Conservation (phyloP, 2,797 vertebrate genomes). For the Decapterus maruadsi region DNA sequence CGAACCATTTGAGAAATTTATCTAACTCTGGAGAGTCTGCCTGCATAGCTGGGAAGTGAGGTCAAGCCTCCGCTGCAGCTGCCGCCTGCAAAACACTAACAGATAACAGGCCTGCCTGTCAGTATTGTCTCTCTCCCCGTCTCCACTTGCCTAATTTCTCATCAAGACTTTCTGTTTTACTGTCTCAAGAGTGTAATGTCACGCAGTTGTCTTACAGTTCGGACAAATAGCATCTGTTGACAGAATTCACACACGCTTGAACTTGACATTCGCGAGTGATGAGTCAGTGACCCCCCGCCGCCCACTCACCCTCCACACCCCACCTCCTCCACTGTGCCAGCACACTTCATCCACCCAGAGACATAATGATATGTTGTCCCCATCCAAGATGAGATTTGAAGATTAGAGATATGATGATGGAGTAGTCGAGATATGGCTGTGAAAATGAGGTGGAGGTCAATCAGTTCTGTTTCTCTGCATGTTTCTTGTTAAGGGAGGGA, state of each 20-base stretch:
- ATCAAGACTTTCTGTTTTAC: conserved; percentile 31
- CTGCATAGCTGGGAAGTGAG: conserved; percentile 85
- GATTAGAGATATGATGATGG: conserved; percentile 33
- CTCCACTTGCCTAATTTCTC: conserved; percentile 40
- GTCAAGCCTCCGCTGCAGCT: conserved; percentile 82
- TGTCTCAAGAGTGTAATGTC: conserved; percentile 37
- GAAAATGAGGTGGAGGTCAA: conserved; percentile 12
- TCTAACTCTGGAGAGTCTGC: conserved; percentile 80
- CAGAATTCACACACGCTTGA: conserved; percentile 29
- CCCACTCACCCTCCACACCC: not conserved
- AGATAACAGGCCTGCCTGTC: conserved; percentile 77
- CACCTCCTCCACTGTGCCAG: not conserved
- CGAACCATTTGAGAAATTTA: conserved; percentile 69
- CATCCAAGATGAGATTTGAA: conserved; percentile 13
- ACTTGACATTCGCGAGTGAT: conserved; percentile 38
- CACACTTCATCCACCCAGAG: conserved; percentile 20
- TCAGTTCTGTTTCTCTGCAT: conserved; percentile 24
- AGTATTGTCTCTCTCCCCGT: conserved; percentile 22
- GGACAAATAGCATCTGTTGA: conserved; percentile 50
- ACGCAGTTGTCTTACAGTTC: conserved; percentile 31
- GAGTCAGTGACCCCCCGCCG: conserved; percentile 24
- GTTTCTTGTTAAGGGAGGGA: conserved; percentile 9
- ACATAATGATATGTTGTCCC: conserved; percentile 29
- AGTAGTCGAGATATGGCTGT: conserved; percentile 19
- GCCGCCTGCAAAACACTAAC: conserved; percentile 77